These are phyloP conservation scores for Arvicola amphibius DNA, from an alignment of 2,797 vertebrate genomes.

Conservation along the genomic window DNA sequence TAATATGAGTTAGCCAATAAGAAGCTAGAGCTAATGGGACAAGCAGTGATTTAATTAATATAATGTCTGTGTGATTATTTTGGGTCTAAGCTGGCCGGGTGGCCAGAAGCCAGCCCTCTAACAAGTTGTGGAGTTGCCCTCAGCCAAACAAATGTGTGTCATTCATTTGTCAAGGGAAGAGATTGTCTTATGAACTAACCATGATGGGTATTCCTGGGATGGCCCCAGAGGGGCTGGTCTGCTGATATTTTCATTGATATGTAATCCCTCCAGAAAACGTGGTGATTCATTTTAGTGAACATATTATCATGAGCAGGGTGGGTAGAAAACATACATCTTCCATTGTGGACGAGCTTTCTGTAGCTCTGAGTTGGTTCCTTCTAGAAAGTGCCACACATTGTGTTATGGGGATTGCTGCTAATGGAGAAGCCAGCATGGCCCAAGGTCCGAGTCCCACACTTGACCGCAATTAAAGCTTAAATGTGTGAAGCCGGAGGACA, in stretches of 20 bases:
- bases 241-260: too few species aligned
- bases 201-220: not conserved
- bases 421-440: not conserved
- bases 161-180: not conserved
- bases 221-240: not conserved
- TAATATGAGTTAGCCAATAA: too few species aligned
- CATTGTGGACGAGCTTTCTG: not conserved
- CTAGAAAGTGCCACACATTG: accelerated
- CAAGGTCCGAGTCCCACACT: accelerated
- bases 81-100: too few species aligned
- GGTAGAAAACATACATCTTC: not conserved
- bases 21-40: too few species aligned
- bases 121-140: not conserved
- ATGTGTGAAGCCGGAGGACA: accelerated
- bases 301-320: not conserved
- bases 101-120: too few species aligned
- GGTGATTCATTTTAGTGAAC: not conserved
- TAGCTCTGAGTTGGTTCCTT: accelerated
- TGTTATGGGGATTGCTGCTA: accelerated
- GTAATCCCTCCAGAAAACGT: not conserved
- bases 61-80: too few species aligned
- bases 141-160: not conserved
- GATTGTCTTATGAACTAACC: not conserved
- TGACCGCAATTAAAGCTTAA: not conserved
- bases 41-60: too few species aligned